Conservation (phyloP, 2,113 vertebrate genomes). For the Pseudopodoces humilis region DNA sequence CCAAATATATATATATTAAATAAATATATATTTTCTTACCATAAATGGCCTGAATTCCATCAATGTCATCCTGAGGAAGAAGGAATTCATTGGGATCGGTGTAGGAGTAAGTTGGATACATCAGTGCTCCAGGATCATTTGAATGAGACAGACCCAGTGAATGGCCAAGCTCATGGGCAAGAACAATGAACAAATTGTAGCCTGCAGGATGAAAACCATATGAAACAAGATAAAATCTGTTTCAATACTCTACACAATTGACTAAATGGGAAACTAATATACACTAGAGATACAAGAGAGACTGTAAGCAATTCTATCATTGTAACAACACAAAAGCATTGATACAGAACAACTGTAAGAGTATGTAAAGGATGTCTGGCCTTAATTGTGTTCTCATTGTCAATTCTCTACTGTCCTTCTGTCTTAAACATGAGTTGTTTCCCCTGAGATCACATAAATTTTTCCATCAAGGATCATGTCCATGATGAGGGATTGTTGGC, state of each 20-base stretch:
- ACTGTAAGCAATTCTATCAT: not conserved
- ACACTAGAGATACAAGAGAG: not conserved
- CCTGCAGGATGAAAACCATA: conserved; percentile 69
- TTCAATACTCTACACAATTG: not conserved
- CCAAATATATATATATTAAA: not conserved
- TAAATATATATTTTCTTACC: conserved; percentile 72
- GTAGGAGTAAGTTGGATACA: conserved; percentile 86
- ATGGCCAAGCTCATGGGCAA: conserved; percentile 95
- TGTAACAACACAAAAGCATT: not conserved
- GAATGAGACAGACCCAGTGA: conserved; percentile 90
- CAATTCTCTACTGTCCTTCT: not conserved
- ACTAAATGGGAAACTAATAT: not conserved
- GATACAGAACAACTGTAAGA: not conserved
- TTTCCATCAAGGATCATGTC: not conserved
- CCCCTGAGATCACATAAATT: not conserved
- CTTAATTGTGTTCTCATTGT: not conserved
- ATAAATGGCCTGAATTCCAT: conserved; percentile 91
- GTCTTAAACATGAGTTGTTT: not conserved
- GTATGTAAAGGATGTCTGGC: not conserved
- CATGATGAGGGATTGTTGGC: not conserved
- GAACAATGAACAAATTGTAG: conserved; percentile 86
- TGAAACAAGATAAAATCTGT: not conserved
- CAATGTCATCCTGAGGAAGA: conserved; percentile 87
- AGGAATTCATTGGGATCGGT: conserved; percentile 72
- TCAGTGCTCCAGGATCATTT: conserved; percentile 84